A percentile compares a stretch with the other conserved stretches of the same genome.
phyloP scores from a whole-genome alignment of 2,113 vertebrate species.

The Dicrurus megarhynchus region DNA sequence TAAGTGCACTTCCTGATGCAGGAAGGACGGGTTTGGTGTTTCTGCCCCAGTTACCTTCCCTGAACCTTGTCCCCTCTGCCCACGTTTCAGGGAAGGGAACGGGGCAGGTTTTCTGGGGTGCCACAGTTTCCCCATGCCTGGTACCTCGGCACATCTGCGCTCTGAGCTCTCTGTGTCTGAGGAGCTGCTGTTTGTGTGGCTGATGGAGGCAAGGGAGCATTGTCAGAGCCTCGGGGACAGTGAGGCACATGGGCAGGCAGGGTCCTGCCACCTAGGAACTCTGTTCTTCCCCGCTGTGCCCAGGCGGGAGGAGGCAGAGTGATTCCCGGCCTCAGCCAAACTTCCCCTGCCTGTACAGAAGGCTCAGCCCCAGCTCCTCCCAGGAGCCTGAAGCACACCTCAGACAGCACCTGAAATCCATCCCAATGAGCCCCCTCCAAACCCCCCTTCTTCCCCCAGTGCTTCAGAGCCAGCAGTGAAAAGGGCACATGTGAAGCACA shows the following conservation, averaged over 20 bases:
- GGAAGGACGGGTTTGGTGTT: neutral
- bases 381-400: neutral
- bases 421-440: neutral
- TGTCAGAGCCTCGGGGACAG: neutral
- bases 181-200: neutral
- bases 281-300: accelerated
- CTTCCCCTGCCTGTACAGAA: neutral
- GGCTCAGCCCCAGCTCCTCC: neutral
- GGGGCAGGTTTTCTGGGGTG: neutral
- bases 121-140: neutral
- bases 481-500: neutral
- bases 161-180: neutral
- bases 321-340: accelerated
- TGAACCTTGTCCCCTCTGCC: neutral
- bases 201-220: neutral
- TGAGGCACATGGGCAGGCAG: neutral
- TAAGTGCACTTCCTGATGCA: accelerated
- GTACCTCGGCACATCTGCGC: accelerated
- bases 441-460: accelerated
- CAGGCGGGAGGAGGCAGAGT: accelerated
- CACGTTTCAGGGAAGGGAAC: accelerated
- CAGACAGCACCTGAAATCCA: neutral
- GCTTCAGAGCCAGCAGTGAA: neutral
- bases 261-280: neutral
- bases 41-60: neutral